Evolutionary conservation across 2,797 vertebrate genomes (phyloP).

Genomic region (Channa striata): DNA sequence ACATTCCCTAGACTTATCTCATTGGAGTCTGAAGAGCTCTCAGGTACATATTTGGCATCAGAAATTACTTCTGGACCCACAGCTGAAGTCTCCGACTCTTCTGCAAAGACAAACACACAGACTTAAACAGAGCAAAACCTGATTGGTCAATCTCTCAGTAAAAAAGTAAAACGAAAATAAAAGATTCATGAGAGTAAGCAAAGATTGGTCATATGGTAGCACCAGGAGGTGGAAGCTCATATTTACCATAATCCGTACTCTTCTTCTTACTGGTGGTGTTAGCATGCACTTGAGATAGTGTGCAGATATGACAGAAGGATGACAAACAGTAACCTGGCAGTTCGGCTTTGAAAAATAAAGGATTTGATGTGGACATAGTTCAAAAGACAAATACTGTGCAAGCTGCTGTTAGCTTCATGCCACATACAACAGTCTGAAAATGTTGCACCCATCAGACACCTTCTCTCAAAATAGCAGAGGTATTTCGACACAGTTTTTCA

Average conservation of each 20-base stretch:
- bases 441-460: conserved; percentile 15
- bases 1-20: conserved; percentile 79
- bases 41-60: conserved; percentile 36
- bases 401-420: conserved; percentile 1
- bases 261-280: not conserved
- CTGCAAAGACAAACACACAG: conserved; percentile 25
- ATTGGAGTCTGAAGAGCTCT: conserved; percentile 47
- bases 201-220: not conserved
- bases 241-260: not conserved
- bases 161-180: too few species aligned
- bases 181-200: not conserved
- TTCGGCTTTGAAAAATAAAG: not conserved
- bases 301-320: not conserved
- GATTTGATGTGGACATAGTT: too few species aligned
- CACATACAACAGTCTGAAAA: conserved; percentile 21
- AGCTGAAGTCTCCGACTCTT: conserved; percentile 32
- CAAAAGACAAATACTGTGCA: conserved; percentile 4
- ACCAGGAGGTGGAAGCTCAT: not conserved
- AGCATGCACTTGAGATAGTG: not conserved
- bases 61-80: conserved; percentile 23
- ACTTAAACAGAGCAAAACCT: not conserved
- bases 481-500: conserved; percentile 37
- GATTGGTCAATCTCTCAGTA: too few species aligned
- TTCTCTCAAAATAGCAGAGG: conserved; percentile 22
- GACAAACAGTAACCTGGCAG: not conserved